Conservation (phyloP, 2,888 invertebrate genomes). For the Drosophila dives region DNA sequence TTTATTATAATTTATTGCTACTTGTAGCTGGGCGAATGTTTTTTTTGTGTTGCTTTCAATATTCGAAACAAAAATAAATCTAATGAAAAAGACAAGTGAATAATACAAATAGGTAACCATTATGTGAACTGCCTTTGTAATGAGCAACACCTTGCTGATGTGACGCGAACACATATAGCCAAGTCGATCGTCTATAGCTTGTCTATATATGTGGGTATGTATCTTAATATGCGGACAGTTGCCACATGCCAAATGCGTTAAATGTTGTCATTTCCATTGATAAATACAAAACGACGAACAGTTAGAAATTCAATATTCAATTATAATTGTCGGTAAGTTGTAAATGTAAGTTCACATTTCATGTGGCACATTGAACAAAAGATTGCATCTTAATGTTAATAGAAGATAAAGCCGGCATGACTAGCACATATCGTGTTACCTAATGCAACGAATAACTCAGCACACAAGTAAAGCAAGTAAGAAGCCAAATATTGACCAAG, state of each 20-base stretch:
- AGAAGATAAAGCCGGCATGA: neutral
- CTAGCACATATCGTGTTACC: neutral
- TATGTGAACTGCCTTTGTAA: conserved; percentile 82
- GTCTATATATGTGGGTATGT: conserved; percentile 4
- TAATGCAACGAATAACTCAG: neutral
- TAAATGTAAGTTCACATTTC: conserved; percentile 15
- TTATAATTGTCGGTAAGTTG: conserved; percentile 36
- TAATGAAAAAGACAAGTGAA: conserved; percentile 47
- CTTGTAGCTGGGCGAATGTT: conserved; percentile 26
- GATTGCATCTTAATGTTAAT: neutral
- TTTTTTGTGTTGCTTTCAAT: conserved; percentile 46
- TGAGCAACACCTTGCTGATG: conserved; percentile 65
- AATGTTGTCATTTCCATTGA: conserved; percentile 66
- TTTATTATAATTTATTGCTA: conserved; percentile 67
- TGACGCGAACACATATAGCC: conserved; percentile 17
- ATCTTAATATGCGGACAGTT: conserved; percentile 7
- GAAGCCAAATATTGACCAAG: neutral
- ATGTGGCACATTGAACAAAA: conserved; percentile 43
- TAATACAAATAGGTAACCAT: conserved; percentile 57
- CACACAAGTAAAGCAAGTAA: neutral
- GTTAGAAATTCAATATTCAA: conserved; percentile 58
- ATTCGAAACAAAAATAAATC: conserved; percentile 68
- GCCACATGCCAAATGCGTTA: conserved; percentile 50
- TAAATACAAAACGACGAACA: conserved; percentile 52
- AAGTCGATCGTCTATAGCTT: conserved; percentile 30